phyloP scores from a whole-genome alignment of 2,113 vertebrate species.

The Naja naja region DNA sequence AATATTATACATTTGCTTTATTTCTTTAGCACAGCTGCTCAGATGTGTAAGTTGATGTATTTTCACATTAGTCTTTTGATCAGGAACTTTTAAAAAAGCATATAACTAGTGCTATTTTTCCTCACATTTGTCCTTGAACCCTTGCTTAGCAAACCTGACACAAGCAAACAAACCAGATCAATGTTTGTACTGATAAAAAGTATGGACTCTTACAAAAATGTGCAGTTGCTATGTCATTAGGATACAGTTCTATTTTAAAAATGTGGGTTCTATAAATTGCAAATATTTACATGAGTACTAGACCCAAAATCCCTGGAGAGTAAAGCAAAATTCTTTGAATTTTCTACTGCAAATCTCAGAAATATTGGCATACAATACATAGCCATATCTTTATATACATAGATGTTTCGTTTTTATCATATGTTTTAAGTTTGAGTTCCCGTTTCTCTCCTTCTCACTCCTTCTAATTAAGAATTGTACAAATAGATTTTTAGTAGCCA shows the following conservation, averaged over 20 bases:
- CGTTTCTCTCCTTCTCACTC: neutral
- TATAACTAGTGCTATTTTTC: conserved; percentile 12
- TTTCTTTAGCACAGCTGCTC: conserved; percentile 26
- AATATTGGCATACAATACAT: neutral
- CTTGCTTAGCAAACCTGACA: conserved; percentile 19
- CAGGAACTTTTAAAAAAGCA: conserved; percentile 5
- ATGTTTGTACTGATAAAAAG: neutral
- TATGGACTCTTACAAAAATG: conserved; percentile 17
- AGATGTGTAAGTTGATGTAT: neutral
- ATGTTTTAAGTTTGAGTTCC: neutral
- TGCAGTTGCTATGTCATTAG: conserved; percentile 17
- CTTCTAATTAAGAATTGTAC: neutral
- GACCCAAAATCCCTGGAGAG: neutral
- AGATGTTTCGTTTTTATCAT: neutral
- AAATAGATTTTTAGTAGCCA: neutral
- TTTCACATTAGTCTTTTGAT: conserved; percentile 27
- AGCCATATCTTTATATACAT: neutral
- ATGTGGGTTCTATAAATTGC: neutral
- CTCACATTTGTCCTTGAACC: conserved; percentile 15
- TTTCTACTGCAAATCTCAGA: neutral
- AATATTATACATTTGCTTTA: conserved; percentile 23
- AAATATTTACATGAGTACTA: conserved; percentile 21
- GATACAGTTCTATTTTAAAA: neutral
- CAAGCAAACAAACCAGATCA: neutral
- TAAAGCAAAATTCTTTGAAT: conserved; percentile 14